These are phyloP conservation scores for Tromatobia lineatoria DNA, from an alignment of 2,888 invertebrate genomes.

Conservation along the genomic window DNA sequence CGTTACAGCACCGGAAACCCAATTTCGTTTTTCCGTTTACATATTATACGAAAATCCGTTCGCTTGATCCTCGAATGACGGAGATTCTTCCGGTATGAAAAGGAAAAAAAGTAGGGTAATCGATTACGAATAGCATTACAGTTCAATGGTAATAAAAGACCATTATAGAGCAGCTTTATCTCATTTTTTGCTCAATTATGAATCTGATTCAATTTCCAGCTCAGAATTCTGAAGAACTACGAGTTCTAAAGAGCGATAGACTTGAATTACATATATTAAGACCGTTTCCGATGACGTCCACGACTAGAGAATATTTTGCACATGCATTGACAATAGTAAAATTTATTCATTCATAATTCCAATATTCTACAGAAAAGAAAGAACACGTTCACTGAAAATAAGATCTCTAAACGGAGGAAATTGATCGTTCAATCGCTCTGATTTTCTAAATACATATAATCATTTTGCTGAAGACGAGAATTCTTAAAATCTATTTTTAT, in stretches of 20 bases:
- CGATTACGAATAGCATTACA: background rate
- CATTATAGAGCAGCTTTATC: background rate
- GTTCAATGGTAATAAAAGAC: background rate
- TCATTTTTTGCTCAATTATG: background rate
- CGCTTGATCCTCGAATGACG: conserved; percentile 28
- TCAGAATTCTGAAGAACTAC: background rate
- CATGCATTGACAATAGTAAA: too few species aligned
- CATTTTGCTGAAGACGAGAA: too few species aligned
- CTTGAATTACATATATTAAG: background rate
- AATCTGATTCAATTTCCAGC: background rate
- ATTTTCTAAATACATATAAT: too few species aligned
- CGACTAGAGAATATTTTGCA: too few species aligned
- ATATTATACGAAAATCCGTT: conserved; percentile 10
- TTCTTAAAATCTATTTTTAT: too few species aligned
- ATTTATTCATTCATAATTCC: too few species aligned
- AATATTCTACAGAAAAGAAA: too few species aligned
- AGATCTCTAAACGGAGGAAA: too few species aligned
- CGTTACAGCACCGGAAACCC: background rate
- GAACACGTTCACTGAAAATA: too few species aligned
- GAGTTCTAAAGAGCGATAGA: background rate
- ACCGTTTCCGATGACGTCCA: too few species aligned
- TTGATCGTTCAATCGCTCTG: too few species aligned
- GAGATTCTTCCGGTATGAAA: conserved; percentile 22
- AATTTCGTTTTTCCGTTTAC: conserved; percentile 30
- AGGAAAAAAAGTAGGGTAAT: background rate